A percentile compares a stretch with the other conserved stretches of the same genome.
phyloP scores from a whole-genome alignment of 2,113 vertebrate genomes.

The Stomatorhinus ivindoensis region DNA sequence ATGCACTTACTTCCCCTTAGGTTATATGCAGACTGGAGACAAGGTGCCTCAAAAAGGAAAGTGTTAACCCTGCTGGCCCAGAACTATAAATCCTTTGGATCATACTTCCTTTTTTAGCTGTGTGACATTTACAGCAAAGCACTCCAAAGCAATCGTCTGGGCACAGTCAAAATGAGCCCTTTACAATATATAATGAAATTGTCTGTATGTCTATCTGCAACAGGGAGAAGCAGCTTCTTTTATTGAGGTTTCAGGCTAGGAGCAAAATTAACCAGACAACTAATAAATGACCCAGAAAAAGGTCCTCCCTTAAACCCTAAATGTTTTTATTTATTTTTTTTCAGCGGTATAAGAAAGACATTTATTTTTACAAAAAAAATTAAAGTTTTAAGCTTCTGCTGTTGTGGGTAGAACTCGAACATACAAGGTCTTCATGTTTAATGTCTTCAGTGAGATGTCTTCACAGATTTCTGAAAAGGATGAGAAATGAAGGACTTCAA shows the following conservation, averaged over 20 bases:
- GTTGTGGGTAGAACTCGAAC: slow-evolving; percentile 75
- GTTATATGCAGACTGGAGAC: not conserved
- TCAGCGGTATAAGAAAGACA: not conserved
- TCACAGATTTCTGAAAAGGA: slow-evolving; percentile 68
- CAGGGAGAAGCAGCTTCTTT: not conserved
- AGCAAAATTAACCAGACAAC: not conserved
- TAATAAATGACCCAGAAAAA: not conserved
- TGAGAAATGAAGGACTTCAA: not conserved
- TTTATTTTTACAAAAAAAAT: not conserved
- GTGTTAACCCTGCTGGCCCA: not conserved
- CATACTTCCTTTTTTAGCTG: not conserved
- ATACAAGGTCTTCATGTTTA: slow-evolving; percentile 80
- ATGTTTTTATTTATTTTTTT: slow-evolving; percentile 13
- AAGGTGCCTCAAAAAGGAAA: not conserved
- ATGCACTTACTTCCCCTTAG: not conserved
- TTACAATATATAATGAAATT: not conserved
- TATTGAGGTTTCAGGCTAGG: not conserved
- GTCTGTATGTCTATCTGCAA: not conserved
- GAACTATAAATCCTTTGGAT: not conserved
- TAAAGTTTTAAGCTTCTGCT: slow-evolving; percentile 52
- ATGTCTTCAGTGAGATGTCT: slow-evolving; percentile 67
- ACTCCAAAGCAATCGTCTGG: not conserved
- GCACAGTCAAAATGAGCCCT: not conserved
- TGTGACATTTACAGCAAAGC: not conserved
- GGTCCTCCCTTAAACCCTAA: not conserved